Conservation (phyloP, 2,888 invertebrate genomes). For the Andrena trimmerana region DNA sequence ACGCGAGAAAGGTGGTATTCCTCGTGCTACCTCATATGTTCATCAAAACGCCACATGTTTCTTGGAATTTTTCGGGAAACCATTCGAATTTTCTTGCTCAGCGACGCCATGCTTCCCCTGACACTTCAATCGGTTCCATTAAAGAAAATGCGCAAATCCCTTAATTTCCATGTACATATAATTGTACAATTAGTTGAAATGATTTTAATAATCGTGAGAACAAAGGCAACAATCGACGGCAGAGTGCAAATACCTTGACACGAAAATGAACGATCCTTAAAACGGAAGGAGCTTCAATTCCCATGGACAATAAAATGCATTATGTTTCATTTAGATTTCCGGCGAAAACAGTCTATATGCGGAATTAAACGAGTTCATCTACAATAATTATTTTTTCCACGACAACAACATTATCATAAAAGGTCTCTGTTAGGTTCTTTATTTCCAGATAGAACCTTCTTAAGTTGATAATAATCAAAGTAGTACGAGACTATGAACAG, state of each 20-base stretch:
- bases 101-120: too few relatives aligned
- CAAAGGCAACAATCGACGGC: too few relatives aligned
- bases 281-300: too few relatives aligned
- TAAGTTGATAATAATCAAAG: too few relatives aligned
- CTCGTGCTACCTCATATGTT: neutral
- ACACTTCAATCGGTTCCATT: too few relatives aligned
- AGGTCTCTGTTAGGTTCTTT: neutral
- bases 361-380: neutral
- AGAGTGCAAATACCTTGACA: neutral
- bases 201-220: neutral
- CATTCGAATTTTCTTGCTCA: neutral
- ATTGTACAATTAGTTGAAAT: neutral
- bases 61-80: conserved; percentile 25
- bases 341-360: neutral
- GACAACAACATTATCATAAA: neutral
- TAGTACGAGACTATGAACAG: too few relatives aligned
- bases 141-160: neutral
- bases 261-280: neutral
- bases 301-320: neutral
- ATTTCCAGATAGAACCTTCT: neutral
- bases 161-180: neutral
- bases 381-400: neutral
- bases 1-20: too few relatives aligned
- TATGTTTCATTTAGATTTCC: neutral
- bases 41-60: conserved; percentile 30